phyloP scores from a whole-genome alignment of 1,140 invertebrate genomes.

The Lineus longissimus region DNA sequence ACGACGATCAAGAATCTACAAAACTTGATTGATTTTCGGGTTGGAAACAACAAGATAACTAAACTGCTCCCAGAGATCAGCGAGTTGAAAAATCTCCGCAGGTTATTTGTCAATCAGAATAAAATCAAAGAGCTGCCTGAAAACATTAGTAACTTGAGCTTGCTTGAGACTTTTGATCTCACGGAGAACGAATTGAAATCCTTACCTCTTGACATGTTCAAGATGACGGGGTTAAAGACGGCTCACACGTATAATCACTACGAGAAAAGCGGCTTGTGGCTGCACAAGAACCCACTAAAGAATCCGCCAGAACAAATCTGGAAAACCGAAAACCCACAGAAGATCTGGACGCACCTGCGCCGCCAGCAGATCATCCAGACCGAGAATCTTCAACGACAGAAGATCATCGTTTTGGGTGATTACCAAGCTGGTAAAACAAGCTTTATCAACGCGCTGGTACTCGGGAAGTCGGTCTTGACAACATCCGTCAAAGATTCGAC shows the following conservation, averaged over 20 bases:
- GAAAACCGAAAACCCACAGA: conserved; percentile 43
- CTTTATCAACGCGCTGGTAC: conserved; percentile 31
- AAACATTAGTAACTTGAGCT: conserved; percentile 40
- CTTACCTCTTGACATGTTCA: conserved; percentile 42
- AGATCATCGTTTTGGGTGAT: conserved; percentile 45
- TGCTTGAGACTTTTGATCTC: conserved; percentile 46
- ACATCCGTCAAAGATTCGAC: conserved; percentile 24
- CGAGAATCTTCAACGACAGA: conserved; percentile 46
- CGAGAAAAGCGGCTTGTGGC: conserved; percentile 47
- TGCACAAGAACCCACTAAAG: conserved; percentile 49
- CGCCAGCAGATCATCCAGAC: conserved; percentile 45
- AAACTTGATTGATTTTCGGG: conserved; percentile 35
- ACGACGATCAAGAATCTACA: conserved; percentile 32
- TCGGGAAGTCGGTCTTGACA: conserved; percentile 25
- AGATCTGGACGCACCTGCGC: conserved; percentile 48
- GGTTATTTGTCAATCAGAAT: conserved; percentile 37
- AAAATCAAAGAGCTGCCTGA: conserved; percentile 39
- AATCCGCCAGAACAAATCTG: conserved; percentile 48
- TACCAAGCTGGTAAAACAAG: conserved; percentile 46
- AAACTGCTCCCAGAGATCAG: conserved; percentile 38
- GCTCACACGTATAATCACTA: conserved; percentile 47
- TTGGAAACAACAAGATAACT: conserved; percentile 36
- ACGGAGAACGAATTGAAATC: conserved; percentile 39
- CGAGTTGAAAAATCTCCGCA: conserved; percentile 32
- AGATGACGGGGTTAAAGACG: conserved; percentile 34